These are phyloP conservation scores for Eremobia ochroleuca DNA, from an alignment of 2,888 invertebrate species.

Conservation along the genomic window DNA sequence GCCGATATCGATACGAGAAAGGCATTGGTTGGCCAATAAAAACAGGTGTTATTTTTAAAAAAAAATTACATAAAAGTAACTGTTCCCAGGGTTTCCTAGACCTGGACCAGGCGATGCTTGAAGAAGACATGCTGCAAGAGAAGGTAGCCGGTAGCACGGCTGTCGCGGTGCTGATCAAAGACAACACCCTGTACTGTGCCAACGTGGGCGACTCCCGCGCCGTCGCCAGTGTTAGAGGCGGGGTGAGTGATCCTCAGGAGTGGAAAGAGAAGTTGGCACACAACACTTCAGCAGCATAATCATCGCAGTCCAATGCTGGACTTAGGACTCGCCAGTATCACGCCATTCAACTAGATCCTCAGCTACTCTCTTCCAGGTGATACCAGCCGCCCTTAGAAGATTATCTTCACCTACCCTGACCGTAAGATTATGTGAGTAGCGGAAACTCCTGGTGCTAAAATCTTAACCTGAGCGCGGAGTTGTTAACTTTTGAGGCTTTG, in stretches of 20 bases:
- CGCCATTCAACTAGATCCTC: background rate
- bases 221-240: conserved; percentile 96
- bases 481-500: background rate
- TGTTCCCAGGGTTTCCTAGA: conserved; percentile 95
- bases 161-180: conserved; percentile 95
- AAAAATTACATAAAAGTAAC: background rate
- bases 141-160: conserved; percentile 99
- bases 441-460: background rate
- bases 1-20: background rate
- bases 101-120: conserved; percentile 97
- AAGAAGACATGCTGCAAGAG: conserved; percentile 96
- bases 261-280: background rate
- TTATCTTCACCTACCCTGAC: background rate
- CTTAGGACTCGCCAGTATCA: background rate
- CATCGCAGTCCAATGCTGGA: background rate
- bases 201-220: conserved; percentile 99
- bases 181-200: conserved; percentile 97
- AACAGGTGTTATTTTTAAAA: background rate
- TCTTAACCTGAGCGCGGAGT: background rate
- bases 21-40: too few species aligned
- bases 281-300: background rate
- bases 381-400: background rate
- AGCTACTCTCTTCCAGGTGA: background rate
- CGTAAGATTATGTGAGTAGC: background rate
- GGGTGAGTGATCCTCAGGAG: conserved; percentile 83